These are phyloP conservation scores for Sphinx pinastri DNA, from an alignment of 2,888 invertebrate species.

Conservation along the genomic window DNA sequence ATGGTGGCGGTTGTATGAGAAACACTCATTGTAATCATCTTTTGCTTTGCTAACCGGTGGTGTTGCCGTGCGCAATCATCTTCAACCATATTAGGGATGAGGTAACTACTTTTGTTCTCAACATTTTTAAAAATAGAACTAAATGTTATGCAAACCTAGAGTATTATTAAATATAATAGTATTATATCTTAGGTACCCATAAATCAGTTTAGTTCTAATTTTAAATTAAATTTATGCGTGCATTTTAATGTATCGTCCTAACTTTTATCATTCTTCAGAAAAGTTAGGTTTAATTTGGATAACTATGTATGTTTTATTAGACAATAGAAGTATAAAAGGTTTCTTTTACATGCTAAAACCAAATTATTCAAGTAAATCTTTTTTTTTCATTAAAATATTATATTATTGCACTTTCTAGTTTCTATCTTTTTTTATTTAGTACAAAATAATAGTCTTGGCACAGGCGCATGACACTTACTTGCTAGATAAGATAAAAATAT, in stretches of 20 bases:
- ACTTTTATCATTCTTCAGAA: too few relatives aligned
- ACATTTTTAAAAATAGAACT: slow-evolving; percentile 3
- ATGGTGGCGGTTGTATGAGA: slow-evolving; percentile 84
- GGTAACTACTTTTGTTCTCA: slow-evolving; percentile 50
- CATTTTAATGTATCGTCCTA: neutral
- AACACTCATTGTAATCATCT: slow-evolving; percentile 83
- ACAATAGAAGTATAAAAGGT: neutral
- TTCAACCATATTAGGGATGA: slow-evolving; percentile 73
- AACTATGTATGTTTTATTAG: too few relatives aligned
- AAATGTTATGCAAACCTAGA: neutral
- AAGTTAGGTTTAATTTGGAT: too few relatives aligned
- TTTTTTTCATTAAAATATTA: too few relatives aligned
- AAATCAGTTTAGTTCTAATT: neutral
- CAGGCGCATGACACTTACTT: neutral
- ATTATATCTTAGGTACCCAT: too few relatives aligned
- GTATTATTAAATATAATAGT: neutral
- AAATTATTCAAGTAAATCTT: neutral
- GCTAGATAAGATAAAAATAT: slow-evolving; percentile 9
- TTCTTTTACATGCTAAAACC: neutral
- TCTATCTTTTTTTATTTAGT: too few relatives aligned
- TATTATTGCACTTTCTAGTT: too few relatives aligned
- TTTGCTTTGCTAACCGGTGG: slow-evolving; percentile 83
- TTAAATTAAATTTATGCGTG: neutral
- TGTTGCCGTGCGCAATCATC: slow-evolving; percentile 67
- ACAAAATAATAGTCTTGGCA: neutral